Evolutionary conservation across 2,113 vertebrate species (phyloP), one percentile per base, ranked within the genome.

Genomic region (Pan paniscus): DNA sequence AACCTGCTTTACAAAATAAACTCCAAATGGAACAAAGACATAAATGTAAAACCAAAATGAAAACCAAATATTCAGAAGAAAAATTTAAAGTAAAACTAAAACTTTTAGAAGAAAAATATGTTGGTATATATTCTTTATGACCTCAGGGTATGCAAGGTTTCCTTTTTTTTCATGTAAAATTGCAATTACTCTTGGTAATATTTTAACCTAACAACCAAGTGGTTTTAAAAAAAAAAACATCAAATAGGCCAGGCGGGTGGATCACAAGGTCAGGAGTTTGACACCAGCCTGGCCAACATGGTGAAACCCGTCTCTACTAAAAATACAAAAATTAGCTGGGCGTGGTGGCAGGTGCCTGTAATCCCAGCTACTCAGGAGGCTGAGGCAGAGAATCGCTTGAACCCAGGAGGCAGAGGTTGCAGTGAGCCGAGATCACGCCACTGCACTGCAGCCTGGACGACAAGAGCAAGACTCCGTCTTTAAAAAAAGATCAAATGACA

Each of bases 161-260:
- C 3, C 43, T 13, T 82, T 76, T 30, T 85, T 57, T 11, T 11
- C 16, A 67, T 8, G 25, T 55, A 81, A 67, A 97, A 93, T 0
- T 90, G 50, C 7, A 93, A 95, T 83, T 90, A 72, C 67, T 85
- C 79, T 78, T 93, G 68, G 22, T 79, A 90, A 73, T 68, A 95
- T 72, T 87, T 93, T 90, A 92, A 95, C 43, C 30, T 87, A 95
- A 95, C 35, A 80, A 67, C 20, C 92, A 94, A 80, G 61, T 85
- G 35, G 10, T 75, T 89, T 59, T 80, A 6, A 30, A 70, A 70
- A 75, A 61, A 27, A 30, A 61, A 61, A 61, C 25, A 61, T 61
- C 11, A 61, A 61, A 30, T 61, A 25, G 25, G 27, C 27, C 4
- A 25, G 25, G 25, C 1, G 27, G 59, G 59, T 64, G 27, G 59